These are phyloP conservation scores for Hypselothyrea guttata DNA, from an alignment of 2,888 invertebrate genomes.

Conservation along the genomic window DNA sequence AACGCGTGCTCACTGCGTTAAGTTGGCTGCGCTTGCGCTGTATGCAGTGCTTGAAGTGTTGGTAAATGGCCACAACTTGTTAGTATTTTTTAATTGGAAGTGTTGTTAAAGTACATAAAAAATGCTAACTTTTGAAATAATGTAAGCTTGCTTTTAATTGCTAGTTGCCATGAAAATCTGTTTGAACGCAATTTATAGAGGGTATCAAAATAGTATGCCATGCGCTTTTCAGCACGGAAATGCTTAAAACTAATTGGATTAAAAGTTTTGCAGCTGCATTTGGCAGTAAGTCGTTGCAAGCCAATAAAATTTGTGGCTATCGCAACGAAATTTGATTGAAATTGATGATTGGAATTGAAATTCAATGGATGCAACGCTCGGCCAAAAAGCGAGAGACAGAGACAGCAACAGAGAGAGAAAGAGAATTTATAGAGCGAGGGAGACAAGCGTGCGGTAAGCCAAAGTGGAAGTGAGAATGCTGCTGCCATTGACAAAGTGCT, in stretches of 20 bases:
- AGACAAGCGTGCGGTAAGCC: slow-evolving; percentile 11
- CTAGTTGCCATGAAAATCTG: too few species aligned
- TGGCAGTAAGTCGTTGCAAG: slow-evolving; percentile 30
- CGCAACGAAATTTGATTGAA: slow-evolving; percentile 54
- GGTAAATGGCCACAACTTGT: too few species aligned
- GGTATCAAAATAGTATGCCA: background rate
- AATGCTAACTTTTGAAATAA: too few species aligned
- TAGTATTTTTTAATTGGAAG: background rate
- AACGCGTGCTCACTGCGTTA: background rate
- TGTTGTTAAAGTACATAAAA: background rate
- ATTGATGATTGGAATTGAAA: slow-evolving; percentile 56
- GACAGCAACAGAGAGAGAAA: background rate
- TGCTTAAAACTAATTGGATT: slow-evolving; percentile 38
- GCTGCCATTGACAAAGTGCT: slow-evolving; percentile 46
- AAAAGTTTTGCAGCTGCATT: slow-evolving; percentile 42
- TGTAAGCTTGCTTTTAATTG: too few species aligned
- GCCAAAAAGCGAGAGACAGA: background rate
- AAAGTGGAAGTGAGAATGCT: slow-evolving; percentile 40
- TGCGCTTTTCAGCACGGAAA: background rate
- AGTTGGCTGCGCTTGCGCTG: slow-evolving; percentile 29
- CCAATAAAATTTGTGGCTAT: slow-evolving; percentile 46
- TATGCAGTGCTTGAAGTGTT: too few species aligned
- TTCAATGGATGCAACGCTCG: slow-evolving; percentile 30
- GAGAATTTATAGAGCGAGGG: background rate
- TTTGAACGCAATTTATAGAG: background rate